Evolutionary conservation across 2,797 vertebrate genomes (phyloP).

Genomic region (Tamandua tetradactyla): DNA sequence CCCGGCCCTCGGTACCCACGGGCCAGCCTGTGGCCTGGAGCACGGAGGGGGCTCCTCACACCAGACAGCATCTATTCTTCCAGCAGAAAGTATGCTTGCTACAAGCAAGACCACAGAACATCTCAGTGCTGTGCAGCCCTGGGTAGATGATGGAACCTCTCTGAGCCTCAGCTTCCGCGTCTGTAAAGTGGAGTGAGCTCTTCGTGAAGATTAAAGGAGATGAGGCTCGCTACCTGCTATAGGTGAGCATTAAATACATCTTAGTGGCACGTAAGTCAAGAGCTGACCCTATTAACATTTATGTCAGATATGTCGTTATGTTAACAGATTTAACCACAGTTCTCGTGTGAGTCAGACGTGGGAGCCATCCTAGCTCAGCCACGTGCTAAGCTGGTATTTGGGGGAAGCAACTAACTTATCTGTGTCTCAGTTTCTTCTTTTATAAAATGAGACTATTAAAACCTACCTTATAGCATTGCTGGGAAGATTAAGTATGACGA

Average conservation of each 20-base stretch:
- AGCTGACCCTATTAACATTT: accelerated
- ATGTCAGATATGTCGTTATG: too few species aligned
- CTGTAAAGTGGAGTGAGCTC: neutral
- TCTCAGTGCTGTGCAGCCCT: accelerated
- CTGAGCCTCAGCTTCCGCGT: neutral
- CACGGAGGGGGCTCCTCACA: too few species aligned
- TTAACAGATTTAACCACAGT: neutral
- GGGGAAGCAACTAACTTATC: neutral
- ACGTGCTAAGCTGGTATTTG: accelerated
- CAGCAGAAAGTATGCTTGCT: neutral
- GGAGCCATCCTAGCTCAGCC: accelerated
- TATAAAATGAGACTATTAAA: too few species aligned
- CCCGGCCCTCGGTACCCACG: too few species aligned
- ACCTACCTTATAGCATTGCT: accelerated
- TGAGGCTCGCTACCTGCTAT: neutral
- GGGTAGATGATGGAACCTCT: neutral
- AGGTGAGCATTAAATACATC: too few species aligned
- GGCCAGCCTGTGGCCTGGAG: too few species aligned
- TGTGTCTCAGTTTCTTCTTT: accelerated
- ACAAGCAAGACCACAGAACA: accelerated
- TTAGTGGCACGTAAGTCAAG: neutral
- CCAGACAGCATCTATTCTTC: too few species aligned
- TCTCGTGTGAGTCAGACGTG: accelerated
- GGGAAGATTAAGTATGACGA: neutral
- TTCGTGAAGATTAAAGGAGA: accelerated